Evolutionary conservation across 2,888 invertebrate species (phyloP).

Genomic region (Colostygia pectinataria): DNA sequence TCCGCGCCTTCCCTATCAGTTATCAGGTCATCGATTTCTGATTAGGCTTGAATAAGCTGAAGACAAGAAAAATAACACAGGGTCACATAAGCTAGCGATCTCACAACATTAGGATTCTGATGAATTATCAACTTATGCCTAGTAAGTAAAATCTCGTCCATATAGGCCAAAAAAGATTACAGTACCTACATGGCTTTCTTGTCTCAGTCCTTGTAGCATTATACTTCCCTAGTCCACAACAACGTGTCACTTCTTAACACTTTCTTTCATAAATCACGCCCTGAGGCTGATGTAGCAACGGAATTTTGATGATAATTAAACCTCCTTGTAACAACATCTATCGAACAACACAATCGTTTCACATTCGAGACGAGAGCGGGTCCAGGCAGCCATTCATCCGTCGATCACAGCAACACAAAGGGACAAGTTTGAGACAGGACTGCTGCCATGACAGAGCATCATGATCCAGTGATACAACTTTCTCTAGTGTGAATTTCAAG

Average conservation of each 20-base stretch:
- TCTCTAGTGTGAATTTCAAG: slow-evolving; percentile 9
- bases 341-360: slow-evolving; percentile 24
- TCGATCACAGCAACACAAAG: slow-evolving; percentile 56
- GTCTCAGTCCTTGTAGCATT: too few species aligned
- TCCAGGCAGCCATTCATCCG: slow-evolving; percentile 53
- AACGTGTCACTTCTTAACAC: too few species aligned
- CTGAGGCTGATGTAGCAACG: slow-evolving; percentile 6
- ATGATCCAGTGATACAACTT: slow-evolving; percentile 16
- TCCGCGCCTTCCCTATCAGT: slow-evolving; percentile 8
- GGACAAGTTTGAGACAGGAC: slow-evolving; percentile 38
- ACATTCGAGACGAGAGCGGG: slow-evolving; percentile 33
- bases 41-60: neutral
- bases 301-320: slow-evolving; percentile 20
- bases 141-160: too few species aligned
- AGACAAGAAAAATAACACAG: too few species aligned
- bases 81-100: too few species aligned
- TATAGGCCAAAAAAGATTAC: too few species aligned
- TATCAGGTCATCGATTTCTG: neutral
- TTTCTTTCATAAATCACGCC: too few species aligned
- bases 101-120: too few species aligned
- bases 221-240: too few species aligned
- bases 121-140: too few species aligned
- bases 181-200: too few species aligned
- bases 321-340: slow-evolving; percentile 15
- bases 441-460: slow-evolving; percentile 26